These are phyloP conservation scores for Aphelocoma californica DNA, from an alignment of 2,797 vertebrate species.

Conservation along the genomic window DNA sequence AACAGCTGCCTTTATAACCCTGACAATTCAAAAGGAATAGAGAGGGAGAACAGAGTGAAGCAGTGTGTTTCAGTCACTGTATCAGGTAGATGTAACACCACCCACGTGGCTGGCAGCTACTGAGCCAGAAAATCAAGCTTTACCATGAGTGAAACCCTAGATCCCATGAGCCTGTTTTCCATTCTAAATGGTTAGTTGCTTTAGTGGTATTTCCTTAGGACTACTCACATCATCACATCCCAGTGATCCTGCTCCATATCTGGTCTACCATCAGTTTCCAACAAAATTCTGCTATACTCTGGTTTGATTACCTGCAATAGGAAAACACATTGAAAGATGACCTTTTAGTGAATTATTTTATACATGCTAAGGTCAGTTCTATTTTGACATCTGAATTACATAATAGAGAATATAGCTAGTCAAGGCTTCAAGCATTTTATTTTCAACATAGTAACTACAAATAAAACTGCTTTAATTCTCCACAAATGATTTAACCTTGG, in stretches of 20 bases:
- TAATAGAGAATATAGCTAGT: not conserved
- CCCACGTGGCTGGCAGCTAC: not conserved
- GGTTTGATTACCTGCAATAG: not conserved
- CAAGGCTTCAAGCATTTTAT: not conserved
- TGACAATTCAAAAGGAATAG: not conserved
- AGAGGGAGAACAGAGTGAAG: not conserved
- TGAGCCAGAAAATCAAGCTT: slow-evolving; percentile 53
- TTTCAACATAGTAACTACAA: not conserved
- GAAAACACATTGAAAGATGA: slow-evolving; percentile 19
- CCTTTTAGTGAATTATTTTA: not conserved
- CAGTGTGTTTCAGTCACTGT: not conserved
- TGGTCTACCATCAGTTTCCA: not conserved
- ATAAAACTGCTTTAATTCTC: not conserved
- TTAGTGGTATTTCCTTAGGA: slow-evolving; percentile 11
- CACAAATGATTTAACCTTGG: not conserved
- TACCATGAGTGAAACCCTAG: slow-evolving; percentile 21
- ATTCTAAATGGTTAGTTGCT: not conserved
- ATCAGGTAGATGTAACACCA: not conserved
- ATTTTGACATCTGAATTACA: slow-evolving; percentile 13
- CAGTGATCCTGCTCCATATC: not conserved
- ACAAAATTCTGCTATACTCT: not conserved
- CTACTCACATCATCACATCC: not conserved
- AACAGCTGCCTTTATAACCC: not conserved
- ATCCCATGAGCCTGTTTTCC: slow-evolving; percentile 25
- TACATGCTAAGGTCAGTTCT: not conserved